A percentile compares a stretch with the other conserved stretches of the same genome.
These are phyloP conservation scores for Drosophila mercatorum DNA, from an alignment of 2,888 invertebrate genomes.

Conservation along the genomic window DNA sequence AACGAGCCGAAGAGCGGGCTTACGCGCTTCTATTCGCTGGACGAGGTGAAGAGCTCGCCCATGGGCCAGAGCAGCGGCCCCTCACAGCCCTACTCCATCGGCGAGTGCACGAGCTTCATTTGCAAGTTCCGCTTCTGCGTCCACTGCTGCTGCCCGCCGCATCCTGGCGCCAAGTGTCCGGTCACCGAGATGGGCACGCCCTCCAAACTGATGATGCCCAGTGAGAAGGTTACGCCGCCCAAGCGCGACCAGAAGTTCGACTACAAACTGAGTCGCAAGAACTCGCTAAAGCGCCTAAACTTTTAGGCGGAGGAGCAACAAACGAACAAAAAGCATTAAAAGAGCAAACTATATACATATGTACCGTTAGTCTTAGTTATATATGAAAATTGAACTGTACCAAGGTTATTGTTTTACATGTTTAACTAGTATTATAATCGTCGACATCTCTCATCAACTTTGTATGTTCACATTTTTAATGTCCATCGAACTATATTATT, in stretches of 20 bases:
- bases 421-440: constrained; percentile 48
- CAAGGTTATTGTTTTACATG: constrained; percentile 41
- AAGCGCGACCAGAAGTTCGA: constrained; percentile 58
- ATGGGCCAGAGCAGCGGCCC: not conserved
- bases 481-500: constrained; percentile 28
- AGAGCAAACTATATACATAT: not conserved
- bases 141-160: constrained; percentile 72
- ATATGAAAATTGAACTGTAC: constrained; percentile 19
- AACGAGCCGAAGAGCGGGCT: constrained; percentile 21
- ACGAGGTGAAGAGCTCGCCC: constrained; percentile 42
- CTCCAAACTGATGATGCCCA: constrained; percentile 71
- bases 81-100: constrained; percentile 35
- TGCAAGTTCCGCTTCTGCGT: constrained; percentile 77
- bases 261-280: constrained; percentile 63
- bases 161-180: constrained; percentile 74
- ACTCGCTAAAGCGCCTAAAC: constrained; percentile 65
- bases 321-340: constrained; percentile 2
- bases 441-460: constrained; percentile 31
- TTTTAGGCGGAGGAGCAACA: constrained; percentile 41
- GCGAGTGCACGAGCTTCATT: constrained; percentile 66
- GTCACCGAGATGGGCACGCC: constrained; percentile 76
- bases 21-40: constrained; percentile 62
- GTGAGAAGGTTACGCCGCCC: constrained; percentile 60
- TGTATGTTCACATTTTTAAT: constrained; percentile 18
- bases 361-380: constrained; percentile 16